Conservation (phyloP, 2,888 invertebrate species). For the Papilio protenor region DNA sequence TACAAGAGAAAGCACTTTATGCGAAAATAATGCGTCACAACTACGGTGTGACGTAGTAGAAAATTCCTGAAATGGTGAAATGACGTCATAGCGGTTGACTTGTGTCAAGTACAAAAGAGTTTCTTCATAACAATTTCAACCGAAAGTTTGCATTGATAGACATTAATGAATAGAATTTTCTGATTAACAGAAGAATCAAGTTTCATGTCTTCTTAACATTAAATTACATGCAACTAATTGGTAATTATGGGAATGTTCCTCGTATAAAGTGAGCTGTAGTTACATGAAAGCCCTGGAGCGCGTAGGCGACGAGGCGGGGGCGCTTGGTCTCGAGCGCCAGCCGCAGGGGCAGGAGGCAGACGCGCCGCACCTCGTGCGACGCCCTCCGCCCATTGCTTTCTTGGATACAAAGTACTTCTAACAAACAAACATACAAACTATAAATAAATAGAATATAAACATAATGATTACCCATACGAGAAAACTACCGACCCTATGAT, state of each 20-base stretch:
- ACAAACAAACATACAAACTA: slow-evolving; percentile 25
- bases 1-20: not conserved
- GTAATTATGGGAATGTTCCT: not conserved
- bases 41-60: not conserved
- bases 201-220: not conserved
- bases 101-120: not conserved
- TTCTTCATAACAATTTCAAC: not conserved
- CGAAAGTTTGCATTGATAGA: not conserved
- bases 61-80: not conserved
- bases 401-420: slow-evolving; percentile 92
- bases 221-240: not conserved
- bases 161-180: not conserved
- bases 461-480: too few species aligned
- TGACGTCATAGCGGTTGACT: not conserved
- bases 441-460: not conserved
- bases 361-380: slow-evolving; percentile 92
- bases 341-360: slow-evolving; percentile 93
- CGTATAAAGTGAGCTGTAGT: slow-evolving; percentile 46
- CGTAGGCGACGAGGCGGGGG: slow-evolving; percentile 92
- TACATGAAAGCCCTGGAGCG: slow-evolving; percentile 96
- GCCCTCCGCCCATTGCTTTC: slow-evolving; percentile 91
- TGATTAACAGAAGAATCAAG: too few species aligned
- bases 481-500: too few species aligned
- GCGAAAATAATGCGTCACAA: not conserved
- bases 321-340: slow-evolving; percentile 94